Percentiles rank a stretch among this genome's conserved stretches.
phyloP scores from a whole-genome alignment of 2,113 vertebrate genomes.

The Rhegmatorhina hoffmannsi region DNA sequence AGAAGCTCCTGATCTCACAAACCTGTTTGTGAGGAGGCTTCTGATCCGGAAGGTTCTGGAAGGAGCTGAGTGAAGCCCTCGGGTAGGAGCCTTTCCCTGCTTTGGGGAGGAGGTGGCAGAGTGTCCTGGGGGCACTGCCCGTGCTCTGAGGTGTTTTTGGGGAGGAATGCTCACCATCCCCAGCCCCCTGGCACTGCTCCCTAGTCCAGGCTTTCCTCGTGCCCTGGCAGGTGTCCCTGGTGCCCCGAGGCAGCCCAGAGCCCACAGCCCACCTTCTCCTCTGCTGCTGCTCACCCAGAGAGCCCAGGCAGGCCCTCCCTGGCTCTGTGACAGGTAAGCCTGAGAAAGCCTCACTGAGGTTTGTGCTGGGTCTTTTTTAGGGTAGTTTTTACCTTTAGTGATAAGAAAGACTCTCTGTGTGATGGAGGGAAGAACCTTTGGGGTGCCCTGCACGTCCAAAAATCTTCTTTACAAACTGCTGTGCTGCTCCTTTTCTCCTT shows the following conservation, averaged over 20 bases:
- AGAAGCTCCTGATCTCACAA: not conserved
- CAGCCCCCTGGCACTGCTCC: not conserved
- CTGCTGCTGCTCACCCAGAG: fast-evolving
- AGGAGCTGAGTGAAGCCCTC: fast-evolving
- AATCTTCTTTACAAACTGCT: not conserved
- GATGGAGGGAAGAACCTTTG: not conserved
- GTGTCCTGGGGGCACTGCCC: not conserved
- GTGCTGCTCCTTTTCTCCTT: not conserved
- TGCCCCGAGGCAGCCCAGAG: not conserved
- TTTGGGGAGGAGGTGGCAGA: not conserved
- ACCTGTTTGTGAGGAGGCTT: no score
- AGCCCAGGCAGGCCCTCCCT: not conserved
- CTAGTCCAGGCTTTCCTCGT: not conserved
- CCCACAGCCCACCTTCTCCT: fast-evolving
- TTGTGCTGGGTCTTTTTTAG: not conserved
- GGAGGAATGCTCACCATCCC: fast-evolving
- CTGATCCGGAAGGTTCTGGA: not conserved
- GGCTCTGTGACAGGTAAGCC: not conserved
- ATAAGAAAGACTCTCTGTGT: fast-evolving
- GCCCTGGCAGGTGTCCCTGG: not conserved
- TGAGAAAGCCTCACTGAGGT: not conserved
- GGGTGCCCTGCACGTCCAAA: fast-evolving
- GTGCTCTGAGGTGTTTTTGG: not conserved
- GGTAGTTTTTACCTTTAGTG: not conserved
- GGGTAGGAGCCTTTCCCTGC: fast-evolving